phyloP scores from a whole-genome alignment of 2,113 vertebrate genomes.

The Thamnophis sirtalis region DNA sequence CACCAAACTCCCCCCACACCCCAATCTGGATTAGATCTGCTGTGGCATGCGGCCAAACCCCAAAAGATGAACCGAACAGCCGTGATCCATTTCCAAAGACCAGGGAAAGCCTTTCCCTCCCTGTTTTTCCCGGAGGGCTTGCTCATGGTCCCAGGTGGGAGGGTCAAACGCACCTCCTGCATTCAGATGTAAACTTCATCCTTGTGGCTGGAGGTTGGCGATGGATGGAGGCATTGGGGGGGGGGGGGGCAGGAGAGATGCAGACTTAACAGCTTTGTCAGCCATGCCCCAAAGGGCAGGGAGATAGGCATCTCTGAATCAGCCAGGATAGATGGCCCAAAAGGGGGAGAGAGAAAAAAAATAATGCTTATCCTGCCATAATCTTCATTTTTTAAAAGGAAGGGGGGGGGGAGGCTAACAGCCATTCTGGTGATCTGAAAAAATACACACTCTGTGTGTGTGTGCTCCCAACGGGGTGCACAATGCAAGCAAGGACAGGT shows the following conservation, averaged over 20 bases:
- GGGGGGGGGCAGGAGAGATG: neutral
- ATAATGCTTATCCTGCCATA: neutral
- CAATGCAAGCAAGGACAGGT: constrained; percentile 51
- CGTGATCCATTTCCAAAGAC: neutral
- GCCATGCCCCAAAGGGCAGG: neutral
- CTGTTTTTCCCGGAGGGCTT: neutral
- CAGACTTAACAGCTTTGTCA: neutral
- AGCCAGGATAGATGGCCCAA: neutral
- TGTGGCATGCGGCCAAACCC: no score
- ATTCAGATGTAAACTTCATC: neutral
- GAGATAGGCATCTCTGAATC: neutral
- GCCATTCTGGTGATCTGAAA: constrained; percentile 31
- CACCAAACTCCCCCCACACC: neutral
- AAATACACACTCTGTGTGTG: neutral
- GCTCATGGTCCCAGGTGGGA: neutral
- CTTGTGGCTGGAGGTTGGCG: accelerated
- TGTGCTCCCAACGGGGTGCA: constrained; percentile 54
- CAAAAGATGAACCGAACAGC: no score
- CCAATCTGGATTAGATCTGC: no score
- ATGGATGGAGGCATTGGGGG: neutral
- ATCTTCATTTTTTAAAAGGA: constrained; percentile 1
- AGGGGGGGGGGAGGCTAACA: constrained; percentile 20
- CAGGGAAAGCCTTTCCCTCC: no score
- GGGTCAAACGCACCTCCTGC: neutral
- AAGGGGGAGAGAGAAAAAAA: neutral